Evolutionary conservation across 1,140 invertebrate genomes (phyloP).

Genomic region (Pseudomyrmex dendroicus): DNA sequence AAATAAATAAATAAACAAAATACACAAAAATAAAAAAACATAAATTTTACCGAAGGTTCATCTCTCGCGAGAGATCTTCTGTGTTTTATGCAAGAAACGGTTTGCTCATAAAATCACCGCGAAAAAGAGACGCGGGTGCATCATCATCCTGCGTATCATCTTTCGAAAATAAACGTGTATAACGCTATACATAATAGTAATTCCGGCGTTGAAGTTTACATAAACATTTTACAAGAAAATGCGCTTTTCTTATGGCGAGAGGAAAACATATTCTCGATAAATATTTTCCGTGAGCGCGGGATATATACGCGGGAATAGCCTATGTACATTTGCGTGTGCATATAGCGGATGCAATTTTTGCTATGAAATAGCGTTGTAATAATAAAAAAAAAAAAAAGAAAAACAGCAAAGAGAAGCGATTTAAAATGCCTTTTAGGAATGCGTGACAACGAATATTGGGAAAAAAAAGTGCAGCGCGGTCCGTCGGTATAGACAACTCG

Average conservation of each 20-base stretch:
- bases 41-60: too few species aligned
- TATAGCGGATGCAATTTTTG: conserved; percentile 3
- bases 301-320: conserved; percentile 19
- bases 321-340: background rate
- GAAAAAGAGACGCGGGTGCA: background rate
- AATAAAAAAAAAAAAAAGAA: too few species aligned
- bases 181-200: background rate
- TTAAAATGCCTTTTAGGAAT: conserved; percentile 5
- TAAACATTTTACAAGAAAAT: conserved; percentile 20
- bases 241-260: background rate
- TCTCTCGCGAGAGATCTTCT: too few species aligned
- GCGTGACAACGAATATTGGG: too few species aligned
- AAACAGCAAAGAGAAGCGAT: background rate
- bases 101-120: background rate
- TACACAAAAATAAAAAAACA: too few species aligned
- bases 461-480: too few species aligned
- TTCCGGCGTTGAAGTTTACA: background rate
- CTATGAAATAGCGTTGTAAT: conserved; percentile 27
- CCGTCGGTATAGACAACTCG: conserved; percentile 28
- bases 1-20: too few species aligned
- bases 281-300: conserved; percentile 31
- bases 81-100: background rate
- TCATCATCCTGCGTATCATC: background rate
- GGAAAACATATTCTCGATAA: background rate
- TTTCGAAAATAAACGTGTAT: background rate